Conservation (phyloP, 2,797 vertebrate species). For the Amblyraja radiata region DNA sequence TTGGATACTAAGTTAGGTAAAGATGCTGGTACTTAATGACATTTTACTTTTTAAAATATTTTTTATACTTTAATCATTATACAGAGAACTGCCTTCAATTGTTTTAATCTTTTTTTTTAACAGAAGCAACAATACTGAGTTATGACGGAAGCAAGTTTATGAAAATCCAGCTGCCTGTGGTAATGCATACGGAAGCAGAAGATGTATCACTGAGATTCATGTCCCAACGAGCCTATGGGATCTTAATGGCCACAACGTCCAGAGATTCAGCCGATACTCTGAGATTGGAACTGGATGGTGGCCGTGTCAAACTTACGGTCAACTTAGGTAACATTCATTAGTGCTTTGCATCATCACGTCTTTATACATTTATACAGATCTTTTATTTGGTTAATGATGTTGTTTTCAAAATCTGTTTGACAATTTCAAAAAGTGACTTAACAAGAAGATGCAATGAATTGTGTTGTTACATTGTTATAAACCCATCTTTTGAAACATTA, state of each 20-base stretch:
- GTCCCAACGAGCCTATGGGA: conserved; percentile 89
- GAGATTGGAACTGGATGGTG: conserved; percentile 85
- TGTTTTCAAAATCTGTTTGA: not conserved
- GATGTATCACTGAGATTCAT: conserved; percentile 89
- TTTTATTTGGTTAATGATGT: conserved; percentile 35
- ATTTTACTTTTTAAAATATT: not conserved
- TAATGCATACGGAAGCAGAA: conserved; percentile 95
- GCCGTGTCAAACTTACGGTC: conserved; percentile 89
- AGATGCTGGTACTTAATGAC: no score
- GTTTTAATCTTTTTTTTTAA: not conserved
- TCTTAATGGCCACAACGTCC: conserved; percentile 93
- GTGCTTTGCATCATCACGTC: conserved; percentile 37
- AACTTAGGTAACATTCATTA: conserved; percentile 83
- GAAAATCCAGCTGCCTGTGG: conserved; percentile 93
- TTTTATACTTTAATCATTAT: not conserved
- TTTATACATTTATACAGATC: conserved; percentile 52
- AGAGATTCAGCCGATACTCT: conserved; percentile 88
- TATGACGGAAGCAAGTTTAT: conserved; percentile 98
- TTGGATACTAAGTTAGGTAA: no score
- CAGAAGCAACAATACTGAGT: conserved; percentile 91
- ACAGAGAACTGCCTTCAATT: not conserved
- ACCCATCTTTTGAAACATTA: conserved; percentile 34
- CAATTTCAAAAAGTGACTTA: not conserved
- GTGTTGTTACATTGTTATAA: conserved; percentile 9
- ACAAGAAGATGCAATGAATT: not conserved